Base-by-base conservation (phyloP, 2,888 invertebrate species). In the Rotaria socialis region DNA sequence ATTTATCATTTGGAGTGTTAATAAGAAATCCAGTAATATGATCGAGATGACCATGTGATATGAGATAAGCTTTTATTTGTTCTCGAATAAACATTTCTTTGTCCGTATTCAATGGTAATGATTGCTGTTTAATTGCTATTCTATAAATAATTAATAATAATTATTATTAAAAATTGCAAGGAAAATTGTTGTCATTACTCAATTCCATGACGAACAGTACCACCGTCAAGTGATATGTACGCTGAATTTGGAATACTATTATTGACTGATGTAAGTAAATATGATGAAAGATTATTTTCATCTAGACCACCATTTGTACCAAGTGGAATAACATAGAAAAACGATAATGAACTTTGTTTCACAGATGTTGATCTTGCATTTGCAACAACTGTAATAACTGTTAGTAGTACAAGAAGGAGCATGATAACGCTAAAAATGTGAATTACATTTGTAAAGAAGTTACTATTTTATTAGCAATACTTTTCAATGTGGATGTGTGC, bases 11-110 rank as follows among this genome's bases (percentile, higher is more conserved):
- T n/a, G 80, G 80, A 24, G 80, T 14, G 47, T 80, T 80, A n/a
- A 80, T 10, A n/a, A 80, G 24, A 47, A 80, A 80, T 43, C 80
- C 80, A 80, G 24, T 80, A 11, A 14, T 47, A 47, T 80, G 80
- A 80, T 80, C 80, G 10, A 80, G 47, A 80, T 80, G 80, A 80
- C 24, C 80, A 80, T 80, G 80, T 11, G 80, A 80, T 19, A 80
- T 80, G 10, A 80, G 14, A 80, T 80, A 80, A 47, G 43, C 80
- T 80, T 80, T 80, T 22, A 80, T 47, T n/a, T 80, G n/a, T 80
- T 80, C 47, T n/a, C n/a, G 43, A 80, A 80, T 24, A 47, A 80
- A 43, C 14, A 3, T 24, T 10, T 80, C 80, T 8, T 11, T 47
- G n/a, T 43, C 19, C 22, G 55, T 55, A 35, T 67, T 16, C 7